Conservation (phyloP, 1,140 invertebrate genomes). For the Cylas formicarius region DNA sequence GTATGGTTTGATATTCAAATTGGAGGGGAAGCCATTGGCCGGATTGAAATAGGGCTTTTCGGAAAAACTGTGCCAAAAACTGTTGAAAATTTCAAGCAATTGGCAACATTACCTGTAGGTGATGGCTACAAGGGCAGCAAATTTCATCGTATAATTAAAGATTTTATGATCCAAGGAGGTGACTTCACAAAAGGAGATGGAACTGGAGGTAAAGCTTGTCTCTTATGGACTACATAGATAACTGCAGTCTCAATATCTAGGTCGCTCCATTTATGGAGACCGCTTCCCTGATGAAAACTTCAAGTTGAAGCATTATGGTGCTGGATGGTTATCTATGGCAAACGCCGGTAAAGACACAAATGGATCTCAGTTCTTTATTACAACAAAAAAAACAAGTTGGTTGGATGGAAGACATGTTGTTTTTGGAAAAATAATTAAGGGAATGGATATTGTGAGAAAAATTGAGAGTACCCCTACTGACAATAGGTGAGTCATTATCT, state of each 20-base stretch:
- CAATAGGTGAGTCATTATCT: conserved; percentile 35
- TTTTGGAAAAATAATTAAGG: conserved; percentile 88
- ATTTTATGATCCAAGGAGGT: conserved; percentile 94
- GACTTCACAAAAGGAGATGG: conserved; percentile 91
- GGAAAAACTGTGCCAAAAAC: conserved; percentile 96
- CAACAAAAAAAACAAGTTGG: conserved; percentile 86
- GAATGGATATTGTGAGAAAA: conserved; percentile 84
- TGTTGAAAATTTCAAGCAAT: conserved; percentile 81
- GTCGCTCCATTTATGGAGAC: conserved; percentile 88
- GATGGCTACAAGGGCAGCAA: conserved; percentile 84
- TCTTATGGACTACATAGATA: too few species aligned
- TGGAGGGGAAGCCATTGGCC: conserved; percentile 67
- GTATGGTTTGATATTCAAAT: conserved; percentile 92
- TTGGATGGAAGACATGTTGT: conserved; percentile 95
- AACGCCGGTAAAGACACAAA: conserved; percentile 96
- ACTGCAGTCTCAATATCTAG: conserved; percentile 43
- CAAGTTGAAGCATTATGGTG: conserved; percentile 93
- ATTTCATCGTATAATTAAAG: conserved; percentile 89
- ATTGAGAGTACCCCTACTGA: conserved; percentile 74
- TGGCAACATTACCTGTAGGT: conserved; percentile 68
- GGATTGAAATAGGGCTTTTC: conserved; percentile 87
- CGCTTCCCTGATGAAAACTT: conserved; percentile 95
- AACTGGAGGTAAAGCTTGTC: conserved; percentile 62
- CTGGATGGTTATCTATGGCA: conserved; percentile 95
- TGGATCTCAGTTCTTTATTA: conserved; percentile 98